A percentile compares a stretch with the other conserved stretches of the same genome.
Evolutionary conservation across 2,888 invertebrate species (phyloP).

Genomic region (Chalcosyrphus nemorum): DNA sequence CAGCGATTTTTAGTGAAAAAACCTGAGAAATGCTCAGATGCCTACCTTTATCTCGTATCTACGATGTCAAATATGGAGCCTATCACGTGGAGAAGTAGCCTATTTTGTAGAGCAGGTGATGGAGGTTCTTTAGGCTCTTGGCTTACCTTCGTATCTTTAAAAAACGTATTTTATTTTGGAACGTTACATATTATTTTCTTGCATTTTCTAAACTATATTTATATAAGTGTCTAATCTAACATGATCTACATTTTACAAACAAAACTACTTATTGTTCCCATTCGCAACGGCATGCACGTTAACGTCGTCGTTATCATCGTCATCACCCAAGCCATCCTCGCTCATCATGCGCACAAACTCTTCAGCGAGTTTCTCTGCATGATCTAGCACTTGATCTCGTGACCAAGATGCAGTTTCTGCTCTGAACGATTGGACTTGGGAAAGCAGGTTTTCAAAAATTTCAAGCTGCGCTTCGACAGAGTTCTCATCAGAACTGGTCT

Average conservation of each 20-base stretch:
- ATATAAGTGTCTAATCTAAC: slow-evolving; percentile 22
- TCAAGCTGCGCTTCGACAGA: slow-evolving; percentile 74
- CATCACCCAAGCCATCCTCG: slow-evolving; percentile 60
- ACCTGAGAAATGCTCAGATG: no score
- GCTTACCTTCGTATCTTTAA: no score
- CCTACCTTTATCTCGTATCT: no score
- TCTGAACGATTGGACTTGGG: slow-evolving; percentile 75
- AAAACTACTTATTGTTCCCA: slow-evolving; percentile 21
- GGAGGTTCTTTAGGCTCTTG: no score
- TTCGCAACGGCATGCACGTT: background rate
- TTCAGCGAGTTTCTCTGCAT: slow-evolving; percentile 75
- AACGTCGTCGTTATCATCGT: slow-evolving; percentile 12
- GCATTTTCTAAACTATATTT: slow-evolving; percentile 37
- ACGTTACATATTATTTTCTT: slow-evolving; percentile 4
- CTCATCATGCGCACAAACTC: slow-evolving; percentile 74
- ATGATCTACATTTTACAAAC: background rate
- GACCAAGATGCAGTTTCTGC: slow-evolving; percentile 74
- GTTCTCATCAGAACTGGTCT: slow-evolving; percentile 60
- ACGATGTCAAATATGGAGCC: no score
- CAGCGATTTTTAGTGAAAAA: no score
- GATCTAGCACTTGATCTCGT: slow-evolving; percentile 74
- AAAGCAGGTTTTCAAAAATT: slow-evolving; percentile 75
- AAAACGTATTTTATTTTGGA: slow-evolving; percentile 1
- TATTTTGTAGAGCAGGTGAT: no score
- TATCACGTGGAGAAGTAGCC: no score